A percentile compares a stretch with the other conserved stretches of the same genome.
Evolutionary conservation across 2,797 vertebrate species (phyloP).

Genomic region (Xenopus petersii): DNA sequence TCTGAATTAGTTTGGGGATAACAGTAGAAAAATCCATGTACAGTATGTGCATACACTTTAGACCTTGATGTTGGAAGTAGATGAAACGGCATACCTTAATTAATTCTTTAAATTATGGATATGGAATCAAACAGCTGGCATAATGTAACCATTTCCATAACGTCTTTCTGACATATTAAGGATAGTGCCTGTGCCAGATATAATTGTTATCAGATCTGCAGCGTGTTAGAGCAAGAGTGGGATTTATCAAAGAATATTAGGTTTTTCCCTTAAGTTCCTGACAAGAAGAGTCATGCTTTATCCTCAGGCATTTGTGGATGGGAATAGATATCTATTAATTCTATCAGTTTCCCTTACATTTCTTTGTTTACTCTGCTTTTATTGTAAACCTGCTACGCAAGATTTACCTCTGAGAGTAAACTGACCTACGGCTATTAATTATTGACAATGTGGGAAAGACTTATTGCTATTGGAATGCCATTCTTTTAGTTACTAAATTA

Average conservation of each 20-base stretch:
- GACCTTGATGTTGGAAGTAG: no score
- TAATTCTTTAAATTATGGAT: no score
- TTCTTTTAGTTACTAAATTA: no score
- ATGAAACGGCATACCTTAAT: no score
- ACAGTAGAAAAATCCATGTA: no score
- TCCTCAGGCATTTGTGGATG: conserved; percentile 14
- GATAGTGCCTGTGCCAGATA: background rate
- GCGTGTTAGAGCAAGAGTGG: conserved; percentile 12
- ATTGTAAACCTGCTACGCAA: background rate
- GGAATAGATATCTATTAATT: conserved; percentile 5
- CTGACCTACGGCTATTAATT: background rate
- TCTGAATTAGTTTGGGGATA: no score
- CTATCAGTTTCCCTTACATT: background rate
- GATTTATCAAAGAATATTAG: conserved; percentile 2
- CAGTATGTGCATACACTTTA: no score
- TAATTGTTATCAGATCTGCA: background rate
- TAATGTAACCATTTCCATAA: background rate
- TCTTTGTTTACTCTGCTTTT: conserved; percentile 1
- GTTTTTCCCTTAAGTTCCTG: background rate
- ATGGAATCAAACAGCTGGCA: no score
- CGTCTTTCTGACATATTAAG: background rate
- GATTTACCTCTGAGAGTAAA: background rate
- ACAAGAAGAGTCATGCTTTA: conserved; percentile 7
- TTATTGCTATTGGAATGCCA: no score
- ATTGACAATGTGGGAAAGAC: background rate